phyloP scores from a whole-genome alignment of 2,113 vertebrate genomes.

The Capra hircus region DNA sequence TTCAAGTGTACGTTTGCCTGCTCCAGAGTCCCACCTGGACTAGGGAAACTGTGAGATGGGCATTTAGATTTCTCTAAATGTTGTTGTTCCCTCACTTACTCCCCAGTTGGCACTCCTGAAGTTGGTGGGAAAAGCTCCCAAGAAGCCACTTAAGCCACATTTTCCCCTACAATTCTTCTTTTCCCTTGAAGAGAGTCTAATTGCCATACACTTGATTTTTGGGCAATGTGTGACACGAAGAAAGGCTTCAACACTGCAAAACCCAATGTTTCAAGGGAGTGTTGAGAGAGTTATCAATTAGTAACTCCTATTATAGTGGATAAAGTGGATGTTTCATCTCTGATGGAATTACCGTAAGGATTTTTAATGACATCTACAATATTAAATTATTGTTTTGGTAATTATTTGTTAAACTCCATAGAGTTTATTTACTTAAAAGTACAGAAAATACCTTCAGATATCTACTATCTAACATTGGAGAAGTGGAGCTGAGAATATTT shows the following conservation, averaged over 20 bases:
- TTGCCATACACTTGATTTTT: not conserved
- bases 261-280: not conserved
- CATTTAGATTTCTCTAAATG: constrained; percentile 85
- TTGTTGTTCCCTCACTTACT: constrained; percentile 78
- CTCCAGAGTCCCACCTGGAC: constrained; percentile 85
- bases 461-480: not conserved
- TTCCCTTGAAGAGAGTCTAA: not conserved
- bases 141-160: not conserved
- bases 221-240: not conserved
- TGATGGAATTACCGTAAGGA: not conserved
- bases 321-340: not conserved
- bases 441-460: not conserved
- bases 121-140: not conserved
- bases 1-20: constrained; percentile 85
- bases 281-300: not conserved
- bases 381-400: not conserved
- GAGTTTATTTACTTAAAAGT: not conserved
- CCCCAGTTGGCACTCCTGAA: not conserved
- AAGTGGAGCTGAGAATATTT: not conserved
- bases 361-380: not conserved
- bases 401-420: not conserved
- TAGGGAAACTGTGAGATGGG: constrained; percentile 82
- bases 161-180: not conserved
- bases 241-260: not conserved
- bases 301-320: not conserved